Evolutionary conservation across 2,888 invertebrate genomes (phyloP).

Genomic region (Lasioglossum oenotherae): DNA sequence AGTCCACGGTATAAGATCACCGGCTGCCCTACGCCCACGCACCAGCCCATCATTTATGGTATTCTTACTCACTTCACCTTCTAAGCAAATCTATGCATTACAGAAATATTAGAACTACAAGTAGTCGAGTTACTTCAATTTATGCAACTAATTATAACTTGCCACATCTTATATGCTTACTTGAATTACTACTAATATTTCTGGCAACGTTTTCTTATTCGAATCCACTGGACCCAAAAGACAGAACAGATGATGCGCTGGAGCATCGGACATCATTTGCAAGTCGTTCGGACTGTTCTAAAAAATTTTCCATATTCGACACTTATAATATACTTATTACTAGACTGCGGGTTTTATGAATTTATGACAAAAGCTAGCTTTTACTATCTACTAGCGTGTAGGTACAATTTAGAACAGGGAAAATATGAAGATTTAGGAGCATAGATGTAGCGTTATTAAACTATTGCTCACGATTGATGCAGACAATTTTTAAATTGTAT

Average conservation of each 20-base stretch:
- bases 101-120: slow-evolving; percentile 33
- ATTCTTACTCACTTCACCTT: slow-evolving; percentile 90
- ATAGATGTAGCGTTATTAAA: too few species aligned
- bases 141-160: neutral
- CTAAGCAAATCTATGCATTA: slow-evolving; percentile 87
- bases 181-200: slow-evolving; percentile 97
- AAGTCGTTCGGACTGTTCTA: slow-evolving; percentile 99
- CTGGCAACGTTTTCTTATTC: slow-evolving; percentile 91
- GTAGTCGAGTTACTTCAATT: slow-evolving; percentile 10
- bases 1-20: slow-evolving; percentile 99
- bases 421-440: neutral
- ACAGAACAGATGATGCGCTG: slow-evolving; percentile 98
- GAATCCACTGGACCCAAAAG: slow-evolving; percentile 94
- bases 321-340: slow-evolving; percentile 30
- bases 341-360: neutral
- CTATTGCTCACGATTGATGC: too few species aligned
- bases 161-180: slow-evolving; percentile 77
- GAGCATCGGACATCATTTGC: slow-evolving; percentile 99
- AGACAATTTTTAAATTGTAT: neutral
- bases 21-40: slow-evolving; percentile 95
- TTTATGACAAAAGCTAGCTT: neutral
- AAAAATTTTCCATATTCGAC: slow-evolving; percentile 53
- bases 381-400: neutral
- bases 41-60: slow-evolving; percentile 92
- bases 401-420: neutral